phyloP scores from a whole-genome alignment of 1,140 invertebrate genomes.

The Leptestheria dahalacensis region DNA sequence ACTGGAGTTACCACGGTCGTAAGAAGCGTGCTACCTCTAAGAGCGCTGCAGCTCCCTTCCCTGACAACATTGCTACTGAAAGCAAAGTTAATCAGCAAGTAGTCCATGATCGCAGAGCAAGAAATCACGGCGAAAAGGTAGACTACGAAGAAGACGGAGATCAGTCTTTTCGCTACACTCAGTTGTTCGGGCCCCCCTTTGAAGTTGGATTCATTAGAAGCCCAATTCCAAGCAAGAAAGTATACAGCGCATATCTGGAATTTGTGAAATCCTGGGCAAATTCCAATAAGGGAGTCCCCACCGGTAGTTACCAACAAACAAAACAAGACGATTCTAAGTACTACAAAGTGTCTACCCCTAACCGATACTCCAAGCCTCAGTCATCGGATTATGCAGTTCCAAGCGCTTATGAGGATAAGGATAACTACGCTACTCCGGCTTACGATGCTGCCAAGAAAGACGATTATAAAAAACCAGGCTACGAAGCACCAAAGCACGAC shows the following conservation, averaged over 20 bases:
- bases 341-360: not conserved
- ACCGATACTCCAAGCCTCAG: not conserved
- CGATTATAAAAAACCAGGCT: not conserved
- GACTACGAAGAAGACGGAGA: constrained; percentile 14
- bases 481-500: not conserved
- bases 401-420: not conserved
- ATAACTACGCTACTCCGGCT: not conserved
- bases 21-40: not conserved
- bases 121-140: not conserved
- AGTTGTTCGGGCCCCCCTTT: constrained; percentile 16
- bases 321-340: not conserved
- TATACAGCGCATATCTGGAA: constrained; percentile 16
- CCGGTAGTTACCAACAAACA: not conserved
- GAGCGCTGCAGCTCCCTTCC: not conserved
- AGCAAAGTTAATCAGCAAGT: not conserved
- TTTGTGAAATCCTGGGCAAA: constrained; percentile 13
- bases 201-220: constrained; percentile 17
- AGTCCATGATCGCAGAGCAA: not conserved
- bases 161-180: constrained; percentile 12
- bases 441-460: not conserved
- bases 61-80: not conserved
- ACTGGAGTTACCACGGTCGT: constrained; percentile 4
- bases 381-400: not conserved
- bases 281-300: not conserved
- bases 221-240: constrained; percentile 15